These are phyloP conservation scores for Emydoidea blandingii DNA, from an alignment of 2,797 vertebrate species.

Conservation along the genomic window DNA sequence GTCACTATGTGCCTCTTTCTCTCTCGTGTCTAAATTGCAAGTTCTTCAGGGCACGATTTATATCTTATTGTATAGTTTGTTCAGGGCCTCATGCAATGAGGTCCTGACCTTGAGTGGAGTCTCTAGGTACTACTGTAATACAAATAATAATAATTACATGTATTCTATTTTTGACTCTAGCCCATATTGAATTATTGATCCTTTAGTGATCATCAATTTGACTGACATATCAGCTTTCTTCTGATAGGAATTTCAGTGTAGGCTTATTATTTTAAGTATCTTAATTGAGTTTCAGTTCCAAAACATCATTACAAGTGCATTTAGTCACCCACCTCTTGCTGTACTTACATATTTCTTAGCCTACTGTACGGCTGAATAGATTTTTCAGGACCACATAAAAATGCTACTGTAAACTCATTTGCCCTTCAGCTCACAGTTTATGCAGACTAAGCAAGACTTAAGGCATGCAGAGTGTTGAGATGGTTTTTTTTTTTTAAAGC, in stretches of 20 bases:
- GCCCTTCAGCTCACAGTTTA: background rate
- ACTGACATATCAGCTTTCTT: background rate
- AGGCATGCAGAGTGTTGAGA: background rate
- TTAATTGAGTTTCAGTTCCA: background rate
- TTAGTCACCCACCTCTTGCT: background rate
- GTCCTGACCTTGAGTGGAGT: background rate
- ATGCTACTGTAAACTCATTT: background rate
- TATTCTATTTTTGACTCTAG: background rate
- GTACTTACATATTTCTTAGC: background rate
- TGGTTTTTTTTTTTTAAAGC: background rate
- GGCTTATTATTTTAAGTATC: background rate
- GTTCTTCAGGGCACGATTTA: background rate
- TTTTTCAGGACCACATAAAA: background rate
- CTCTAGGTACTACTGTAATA: background rate
- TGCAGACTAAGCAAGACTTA: background rate
- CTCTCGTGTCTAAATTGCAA: fast-evolving
- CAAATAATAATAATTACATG: background rate
- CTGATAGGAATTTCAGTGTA: background rate
- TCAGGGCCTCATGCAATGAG: background rate
- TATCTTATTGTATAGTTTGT: background rate
- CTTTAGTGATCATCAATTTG: background rate
- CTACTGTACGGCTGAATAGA: background rate
- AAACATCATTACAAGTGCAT: background rate
- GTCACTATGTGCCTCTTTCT: background rate
- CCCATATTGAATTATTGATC: background rate